Evolutionary conservation across 2,888 invertebrate species (phyloP), one percentile per base, ranked within the genome.

Genomic region (Metacarcinus magister): DNA sequence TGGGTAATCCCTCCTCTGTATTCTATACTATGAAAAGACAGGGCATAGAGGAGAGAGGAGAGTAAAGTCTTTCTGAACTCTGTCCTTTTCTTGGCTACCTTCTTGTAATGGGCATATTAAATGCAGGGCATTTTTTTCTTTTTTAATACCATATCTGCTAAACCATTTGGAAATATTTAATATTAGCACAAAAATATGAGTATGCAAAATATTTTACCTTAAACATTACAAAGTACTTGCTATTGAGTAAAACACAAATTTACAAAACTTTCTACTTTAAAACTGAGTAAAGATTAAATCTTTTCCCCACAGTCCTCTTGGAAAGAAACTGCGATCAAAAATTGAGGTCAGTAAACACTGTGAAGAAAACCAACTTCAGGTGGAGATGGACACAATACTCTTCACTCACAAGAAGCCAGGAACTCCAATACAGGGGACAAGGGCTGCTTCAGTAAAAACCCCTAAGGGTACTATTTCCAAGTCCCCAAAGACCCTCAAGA

Each of bases 281-380:
- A 60, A 19, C 7, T 7, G 23, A 19, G 4, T 19, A 2, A 60
- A 23, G 23, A 23, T 5, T 60, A 60, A 60, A 8, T 67, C 28
- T 67, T n/a, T 89, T 67, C 90, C 46, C 7, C 90, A 19, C 96
- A 97, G 97, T 95, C 97, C 97, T 16, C 43, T 96, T 39, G 97
- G 97, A 23, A 97, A 97, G 94, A 97, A 97, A 89, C 94, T 97
- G 28, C 95, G 97, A 28, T 97, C 97, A 5, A 93, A 75, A 82
- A 97, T 95, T 46, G 97, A 97, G 48, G 93, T 96, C 0, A 91
- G 90, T 16, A 54, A 13, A 28, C 95, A 96, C 94, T 96, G 96
- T 89, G 95, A 96, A 60, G 28, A 95, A 54, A 93, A 96, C 91
- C 89, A 95, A 67, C 39, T 96, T 2, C 91, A 94, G 32, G 48